Base-by-base conservation (phyloP, 2,888 invertebrate species). In the Periphyllus acericola region DNA sequence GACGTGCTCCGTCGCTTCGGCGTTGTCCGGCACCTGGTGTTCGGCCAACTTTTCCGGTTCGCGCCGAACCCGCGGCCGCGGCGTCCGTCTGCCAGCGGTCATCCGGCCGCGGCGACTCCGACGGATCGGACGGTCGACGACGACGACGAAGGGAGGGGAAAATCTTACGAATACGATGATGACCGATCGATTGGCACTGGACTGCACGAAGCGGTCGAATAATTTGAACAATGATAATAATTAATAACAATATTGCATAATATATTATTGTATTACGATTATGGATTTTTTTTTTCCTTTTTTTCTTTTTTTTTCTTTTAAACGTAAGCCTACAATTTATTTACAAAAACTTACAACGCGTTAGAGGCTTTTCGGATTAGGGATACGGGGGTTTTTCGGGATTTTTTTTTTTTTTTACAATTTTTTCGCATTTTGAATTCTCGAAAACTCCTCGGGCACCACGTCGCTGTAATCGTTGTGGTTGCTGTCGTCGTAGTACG, bases 401-500 rank as follows among this genome's bases (percentile, higher is more conserved):
- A n/a, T 34, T 55, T n/a, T 66, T 74, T n/a, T n/a, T 32, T 71
- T 83, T 60, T 52, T 21, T 88, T 82, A 80, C 29, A 66, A 21
- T 52, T 87, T 80, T 29, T 89, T 83, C 5, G 17, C 25, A 71
- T 79, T 88, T 32, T 85, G 78, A 52, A 90, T 90, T 89, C 90
- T 90, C 14, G 89, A 89, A 83, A 90, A 90, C 46, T 90, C 90
- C 89, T 91, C 91, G 36, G 89, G 89, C 8, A 90, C 88, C 17
- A 89, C 88, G 40, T 92, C 92, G n/a, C 92, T 90, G n/a, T 91
- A 92, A 81, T 92, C 93, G 90, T 93, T 92, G 89, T 92, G 92
- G 36, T 91, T 92, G 82, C 94, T 94, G 88, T 94, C 94, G 91
- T 96, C 96, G 91, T 96, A 96, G 91, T 96, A 96, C 8, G 96